These are phyloP conservation scores for Orbicella faveolata DNA, from an alignment of 64 coral and sea anemone genomes.

Conservation along the genomic window DNA sequence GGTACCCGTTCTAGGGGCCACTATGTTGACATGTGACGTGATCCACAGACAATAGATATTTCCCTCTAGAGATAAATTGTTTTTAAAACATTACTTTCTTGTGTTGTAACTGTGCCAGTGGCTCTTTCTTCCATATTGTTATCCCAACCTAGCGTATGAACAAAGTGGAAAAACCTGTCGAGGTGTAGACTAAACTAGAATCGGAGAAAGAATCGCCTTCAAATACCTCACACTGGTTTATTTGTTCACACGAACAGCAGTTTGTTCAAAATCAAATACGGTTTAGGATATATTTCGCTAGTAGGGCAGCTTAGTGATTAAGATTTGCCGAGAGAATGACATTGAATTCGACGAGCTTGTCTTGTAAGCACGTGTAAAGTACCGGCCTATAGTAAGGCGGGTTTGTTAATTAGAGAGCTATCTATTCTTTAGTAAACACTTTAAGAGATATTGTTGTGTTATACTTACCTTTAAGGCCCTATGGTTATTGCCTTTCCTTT, in stretches of 20 bases:
- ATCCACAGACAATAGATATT: slow-evolving; percentile 1
- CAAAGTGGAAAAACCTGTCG: background rate
- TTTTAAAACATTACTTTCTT: background rate
- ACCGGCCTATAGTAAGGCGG: background rate
- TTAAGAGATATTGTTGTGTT: background rate
- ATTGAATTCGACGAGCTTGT: background rate
- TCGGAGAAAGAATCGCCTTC: background rate
- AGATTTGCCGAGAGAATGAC: background rate
- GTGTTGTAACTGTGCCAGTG: background rate
- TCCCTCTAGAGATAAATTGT: background rate
- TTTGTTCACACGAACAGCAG: background rate
- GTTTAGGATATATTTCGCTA: background rate
- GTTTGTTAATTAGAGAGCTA: background rate
- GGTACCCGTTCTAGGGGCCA: slow-evolving; percentile 21
- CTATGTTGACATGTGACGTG: slow-evolving; percentile 19
- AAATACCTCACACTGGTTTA: background rate
- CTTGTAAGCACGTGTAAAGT: background rate
- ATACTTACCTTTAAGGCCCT: background rate
- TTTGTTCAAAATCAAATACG: slow-evolving; percentile 1
- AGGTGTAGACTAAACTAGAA: slow-evolving; percentile 29
- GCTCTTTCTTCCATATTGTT: background rate
- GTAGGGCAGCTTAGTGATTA: background rate
- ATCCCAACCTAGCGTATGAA: background rate
- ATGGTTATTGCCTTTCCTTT: background rate
- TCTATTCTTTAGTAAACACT: background rate